Base-by-base conservation (phyloP, 1,140 invertebrate genomes). In the Palaemon carinicauda region DNA sequence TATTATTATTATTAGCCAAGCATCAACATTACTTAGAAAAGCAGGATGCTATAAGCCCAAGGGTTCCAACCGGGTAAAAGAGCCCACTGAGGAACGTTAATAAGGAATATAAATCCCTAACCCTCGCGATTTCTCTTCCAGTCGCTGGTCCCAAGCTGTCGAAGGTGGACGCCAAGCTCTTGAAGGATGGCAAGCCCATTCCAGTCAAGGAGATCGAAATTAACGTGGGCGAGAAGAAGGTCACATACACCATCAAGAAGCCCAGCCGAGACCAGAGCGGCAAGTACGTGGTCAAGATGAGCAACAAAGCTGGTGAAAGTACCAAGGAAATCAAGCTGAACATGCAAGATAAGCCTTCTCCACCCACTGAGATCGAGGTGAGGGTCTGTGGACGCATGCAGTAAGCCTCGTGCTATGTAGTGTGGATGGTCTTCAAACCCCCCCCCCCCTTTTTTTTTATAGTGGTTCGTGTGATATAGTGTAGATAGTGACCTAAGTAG, bases 231-330 rank as follows among this genome's bases (percentile, higher is more conserved):
- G 96, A 97, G 89, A 97, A 98, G 87, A 97, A 97, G 91, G 93
- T 98, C 29, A 94, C 95, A 1, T 97, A 96, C 91, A 98, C 96
- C 91, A 94, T 98, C 89, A 97, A 97, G 90, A 98, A 98, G 91
- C 96, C 97, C 1, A 93, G 94, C 0, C 93, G 96, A 71, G 95
- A 96, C 77, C 93, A 94, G 86, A 95, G 95, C 65, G 97, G 97
- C 19, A 94, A 94, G 90, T 98, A 97, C 91, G 95, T 97, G 92
- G 94, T 98, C 27, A 96, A 96, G 92, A 92, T 98, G 33, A 94
- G 94, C 4, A 98, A 98, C 91, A 94, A 93, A 29, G 96, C 97
- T 91, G 97, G 97, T 73, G 96, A 97, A 92, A 96, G 96, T 91
- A 93, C 95, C 3, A 95, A 96, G 90, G 95, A 96, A 90, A 94